Conservation (phyloP, 2,888 invertebrate genomes). For the Perizoma affinitatum region DNA sequence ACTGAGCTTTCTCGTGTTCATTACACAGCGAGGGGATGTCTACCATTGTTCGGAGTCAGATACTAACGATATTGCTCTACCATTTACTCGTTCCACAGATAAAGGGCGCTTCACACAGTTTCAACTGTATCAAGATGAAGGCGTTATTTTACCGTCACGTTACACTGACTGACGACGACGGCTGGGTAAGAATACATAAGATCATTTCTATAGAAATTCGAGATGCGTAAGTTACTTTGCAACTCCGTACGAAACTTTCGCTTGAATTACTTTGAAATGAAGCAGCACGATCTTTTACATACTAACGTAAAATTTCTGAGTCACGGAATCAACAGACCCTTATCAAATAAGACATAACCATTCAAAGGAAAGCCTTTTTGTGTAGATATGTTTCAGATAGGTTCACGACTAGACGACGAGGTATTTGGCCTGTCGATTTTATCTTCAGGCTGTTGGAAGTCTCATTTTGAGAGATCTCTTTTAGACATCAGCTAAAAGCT, state of each 20-base stretch:
- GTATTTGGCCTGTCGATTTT: conserved; percentile 37
- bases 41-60: conserved; percentile 63
- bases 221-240: conserved; percentile 24
- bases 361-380: conserved; percentile 43
- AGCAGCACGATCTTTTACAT: conserved; percentile 27
- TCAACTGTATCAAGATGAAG: conserved; percentile 53
- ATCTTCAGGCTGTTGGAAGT: conserved; percentile 28
- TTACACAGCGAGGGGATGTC: conserved; percentile 59
- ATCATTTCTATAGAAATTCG: conserved; percentile 20
- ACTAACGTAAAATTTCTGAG: conserved; percentile 30
- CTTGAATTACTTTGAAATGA: conserved; percentile 27
- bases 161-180: conserved; percentile 34
- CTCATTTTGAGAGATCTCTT: conserved; percentile 26
- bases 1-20: conserved; percentile 56
- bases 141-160: conserved; percentile 52
- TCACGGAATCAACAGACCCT: conserved; percentile 41
- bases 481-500: conserved; percentile 13
- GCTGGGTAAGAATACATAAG: conserved; percentile 26
- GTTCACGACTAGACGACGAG: conserved; percentile 28
- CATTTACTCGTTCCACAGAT: conserved; percentile 64
- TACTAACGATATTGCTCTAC: conserved; percentile 66
- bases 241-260: conserved; percentile 27
- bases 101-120: conserved; percentile 58
- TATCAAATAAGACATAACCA: conserved; percentile 45
- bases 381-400: conserved; percentile 42